Conservation (phyloP, 1,140 invertebrate genomes). For the Drosophila orosa region DNA sequence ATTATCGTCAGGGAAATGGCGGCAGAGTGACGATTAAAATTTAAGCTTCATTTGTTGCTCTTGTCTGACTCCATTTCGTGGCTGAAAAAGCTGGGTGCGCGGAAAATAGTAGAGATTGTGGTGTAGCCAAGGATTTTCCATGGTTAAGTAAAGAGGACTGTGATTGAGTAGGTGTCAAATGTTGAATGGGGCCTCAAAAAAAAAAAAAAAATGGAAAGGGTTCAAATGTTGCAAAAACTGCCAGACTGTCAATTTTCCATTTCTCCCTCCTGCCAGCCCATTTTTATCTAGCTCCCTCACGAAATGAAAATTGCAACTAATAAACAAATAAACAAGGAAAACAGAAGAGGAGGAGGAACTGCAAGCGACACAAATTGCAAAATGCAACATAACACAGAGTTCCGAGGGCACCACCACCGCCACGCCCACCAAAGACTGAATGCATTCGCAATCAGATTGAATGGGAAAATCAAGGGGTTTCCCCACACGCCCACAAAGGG, state of each 20-base stretch:
- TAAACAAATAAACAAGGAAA: conserved; percentile 65
- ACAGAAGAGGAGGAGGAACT: conserved; percentile 32
- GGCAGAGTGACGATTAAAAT: conserved; percentile 80
- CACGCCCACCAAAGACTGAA: conserved; percentile 34
- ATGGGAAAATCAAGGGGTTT: conserved; percentile 18
- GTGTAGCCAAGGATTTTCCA: conserved; percentile 19
- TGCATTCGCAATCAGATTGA: conserved; percentile 68
- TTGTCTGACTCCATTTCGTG: conserved; percentile 30
- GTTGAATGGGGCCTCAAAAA: conserved; percentile 4
- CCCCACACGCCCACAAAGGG: too few relatives aligned
- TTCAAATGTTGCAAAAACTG: conserved; percentile 27
- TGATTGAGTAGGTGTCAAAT: conserved; percentile 77
- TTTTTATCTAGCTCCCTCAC: conserved; percentile 12
- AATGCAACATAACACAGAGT: conserved; percentile 43
- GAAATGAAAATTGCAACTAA: conserved; percentile 77
- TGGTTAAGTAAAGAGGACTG: conserved; percentile 32
- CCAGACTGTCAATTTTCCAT: conserved; percentile 42
- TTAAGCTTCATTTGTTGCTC: conserved; percentile 81
- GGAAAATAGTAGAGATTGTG: conserved; percentile 7
- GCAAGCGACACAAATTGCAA: conserved; percentile 76
- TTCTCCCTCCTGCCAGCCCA: not conserved
- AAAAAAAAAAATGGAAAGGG: conserved; percentile 10
- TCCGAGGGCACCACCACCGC: conserved; percentile 7
- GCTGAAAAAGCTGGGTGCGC: conserved; percentile 14
- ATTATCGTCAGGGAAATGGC: conserved; percentile 65